Evolutionary conservation across 1,140 invertebrate genomes (phyloP).

Genomic region (Akabosia matsudoensis): DNA sequence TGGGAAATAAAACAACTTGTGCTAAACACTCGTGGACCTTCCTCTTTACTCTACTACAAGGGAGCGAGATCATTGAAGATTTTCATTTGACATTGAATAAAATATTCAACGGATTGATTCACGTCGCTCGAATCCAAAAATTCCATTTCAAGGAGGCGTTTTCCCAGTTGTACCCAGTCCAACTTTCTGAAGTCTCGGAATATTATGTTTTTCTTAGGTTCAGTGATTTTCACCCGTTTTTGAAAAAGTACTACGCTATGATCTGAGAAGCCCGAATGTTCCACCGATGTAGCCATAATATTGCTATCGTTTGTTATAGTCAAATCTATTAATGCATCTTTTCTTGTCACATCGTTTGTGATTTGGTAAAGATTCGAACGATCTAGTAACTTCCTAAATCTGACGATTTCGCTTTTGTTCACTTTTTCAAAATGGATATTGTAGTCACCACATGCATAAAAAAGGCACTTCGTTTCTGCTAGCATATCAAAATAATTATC

Average conservation of each 20-base stretch:
- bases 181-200: not conserved
- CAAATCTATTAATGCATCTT: not conserved
- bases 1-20: no score
- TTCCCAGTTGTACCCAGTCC: not conserved
- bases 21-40: no score
- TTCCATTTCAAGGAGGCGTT: not conserved
- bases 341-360: not conserved
- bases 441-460: conserved; percentile 7
- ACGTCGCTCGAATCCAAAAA: not conserved
- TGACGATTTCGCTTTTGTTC: no score
- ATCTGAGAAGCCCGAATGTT: not conserved
- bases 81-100: not conserved
- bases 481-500: not conserved
- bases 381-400: not conserved
- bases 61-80: not conserved
- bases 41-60: no score
- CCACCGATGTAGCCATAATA: not conserved
- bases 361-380: not conserved
- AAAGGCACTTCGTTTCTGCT: no score
- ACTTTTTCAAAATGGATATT: conserved; percentile 1
- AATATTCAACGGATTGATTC: not conserved
- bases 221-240: not conserved
- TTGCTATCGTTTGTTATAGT: not conserved
- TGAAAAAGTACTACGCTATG: not conserved
- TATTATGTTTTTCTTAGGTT: not conserved